Evolutionary conservation across 2,888 invertebrate species (phyloP).

Genomic region (Osmoderma eremita): DNA sequence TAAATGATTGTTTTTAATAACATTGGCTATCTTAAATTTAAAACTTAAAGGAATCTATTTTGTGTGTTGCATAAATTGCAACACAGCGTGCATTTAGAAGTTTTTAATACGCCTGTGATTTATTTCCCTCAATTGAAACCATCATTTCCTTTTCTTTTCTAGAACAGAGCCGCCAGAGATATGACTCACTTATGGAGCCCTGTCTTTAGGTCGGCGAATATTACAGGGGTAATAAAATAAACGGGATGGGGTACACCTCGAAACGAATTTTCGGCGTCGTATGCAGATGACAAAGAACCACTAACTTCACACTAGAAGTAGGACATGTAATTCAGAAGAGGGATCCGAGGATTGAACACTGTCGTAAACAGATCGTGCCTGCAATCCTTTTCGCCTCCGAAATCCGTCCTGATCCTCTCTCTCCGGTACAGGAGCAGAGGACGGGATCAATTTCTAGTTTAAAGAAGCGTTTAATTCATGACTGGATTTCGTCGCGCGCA

Average conservation of each 20-base stretch:
- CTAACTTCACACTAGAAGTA: slow-evolving; percentile 53
- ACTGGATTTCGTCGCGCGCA: slow-evolving; percentile 48
- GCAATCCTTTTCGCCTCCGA: slow-evolving; percentile 56
- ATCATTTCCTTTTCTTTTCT: too few species aligned
- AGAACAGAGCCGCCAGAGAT: too few species aligned
- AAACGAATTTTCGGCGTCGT: slow-evolving; percentile 43
- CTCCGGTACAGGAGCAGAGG: slow-evolving; percentile 48
- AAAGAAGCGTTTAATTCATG: slow-evolving; percentile 57
- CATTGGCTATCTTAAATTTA: too few species aligned
- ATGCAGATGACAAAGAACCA: slow-evolving; percentile 54
- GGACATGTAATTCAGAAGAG: slow-evolving; percentile 58
- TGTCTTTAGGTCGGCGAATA: background rate
- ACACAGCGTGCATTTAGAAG: too few species aligned
- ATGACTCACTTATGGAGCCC: background rate
- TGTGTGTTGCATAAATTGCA: too few species aligned
- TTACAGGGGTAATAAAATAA: slow-evolving; percentile 26
- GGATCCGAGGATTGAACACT: slow-evolving; percentile 60
- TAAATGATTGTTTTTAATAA: too few species aligned
- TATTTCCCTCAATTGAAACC: too few species aligned
- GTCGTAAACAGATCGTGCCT: slow-evolving; percentile 63
- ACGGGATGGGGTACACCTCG: slow-evolving; percentile 30
- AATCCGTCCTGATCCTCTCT: slow-evolving; percentile 55
- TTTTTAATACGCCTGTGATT: too few species aligned
- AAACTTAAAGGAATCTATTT: too few species aligned
- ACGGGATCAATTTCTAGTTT: slow-evolving; percentile 56